A percentile compares a stretch with the other conserved stretches of the same genome.
These are phyloP conservation scores for Xestia rhomboidea DNA, from an alignment of 2,888 invertebrate genomes.

Conservation along the genomic window DNA sequence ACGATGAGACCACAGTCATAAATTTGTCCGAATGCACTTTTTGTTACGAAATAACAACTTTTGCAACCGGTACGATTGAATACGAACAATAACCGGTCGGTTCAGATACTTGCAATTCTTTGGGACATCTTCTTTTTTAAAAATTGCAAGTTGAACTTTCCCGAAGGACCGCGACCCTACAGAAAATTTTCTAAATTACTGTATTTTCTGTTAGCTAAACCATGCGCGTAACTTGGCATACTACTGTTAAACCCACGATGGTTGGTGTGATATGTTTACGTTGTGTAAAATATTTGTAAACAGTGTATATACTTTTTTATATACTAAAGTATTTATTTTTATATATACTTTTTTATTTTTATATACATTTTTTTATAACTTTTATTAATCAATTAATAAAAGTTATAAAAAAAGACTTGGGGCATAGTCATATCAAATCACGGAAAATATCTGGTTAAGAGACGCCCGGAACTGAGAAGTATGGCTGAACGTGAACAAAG, in stretches of 20 bases:
- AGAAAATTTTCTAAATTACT: too few relatives aligned
- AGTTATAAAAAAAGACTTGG: too few relatives aligned
- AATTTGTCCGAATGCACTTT: constrained; percentile 35
- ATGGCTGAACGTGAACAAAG: not conserved
- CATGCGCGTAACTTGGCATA: too few relatives aligned
- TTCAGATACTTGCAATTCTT: constrained; percentile 23
- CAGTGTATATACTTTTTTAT: too few relatives aligned
- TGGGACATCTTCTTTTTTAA: constrained; percentile 15
- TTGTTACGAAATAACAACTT: constrained; percentile 57
- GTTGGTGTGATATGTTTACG: too few relatives aligned
- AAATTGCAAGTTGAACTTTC: not conserved
- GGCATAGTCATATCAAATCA: not conserved
- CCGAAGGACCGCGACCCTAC: not conserved
- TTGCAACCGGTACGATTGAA: constrained; percentile 53
- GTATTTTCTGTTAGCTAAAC: too few relatives aligned
- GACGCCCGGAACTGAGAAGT: not conserved
- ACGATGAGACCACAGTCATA: constrained; percentile 18
- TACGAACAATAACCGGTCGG: constrained; percentile 44
- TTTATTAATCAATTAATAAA: too few relatives aligned
- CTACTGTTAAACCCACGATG: too few relatives aligned
- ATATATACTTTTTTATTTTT: too few relatives aligned
- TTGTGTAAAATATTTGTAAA: too few relatives aligned
- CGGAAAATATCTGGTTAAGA: not conserved
- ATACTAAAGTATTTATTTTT: too few relatives aligned
- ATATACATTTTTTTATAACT: too few relatives aligned